Conservation (phyloP, 2,888 invertebrate genomes). For the Acleris emargana region DNA sequence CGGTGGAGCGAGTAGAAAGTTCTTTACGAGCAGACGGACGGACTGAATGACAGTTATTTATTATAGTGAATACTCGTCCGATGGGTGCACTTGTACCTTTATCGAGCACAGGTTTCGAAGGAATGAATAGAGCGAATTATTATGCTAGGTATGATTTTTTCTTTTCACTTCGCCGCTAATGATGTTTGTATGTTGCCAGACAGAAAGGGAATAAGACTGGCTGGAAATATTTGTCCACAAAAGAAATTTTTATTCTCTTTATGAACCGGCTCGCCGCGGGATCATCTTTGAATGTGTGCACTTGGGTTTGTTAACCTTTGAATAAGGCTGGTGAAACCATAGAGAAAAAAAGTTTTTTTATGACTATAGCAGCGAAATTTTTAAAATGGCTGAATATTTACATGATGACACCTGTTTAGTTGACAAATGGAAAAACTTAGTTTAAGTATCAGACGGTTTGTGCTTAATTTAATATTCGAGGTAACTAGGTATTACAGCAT, state of each 20-base stretch:
- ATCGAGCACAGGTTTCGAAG: slow-evolving; percentile 35
- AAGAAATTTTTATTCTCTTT: neutral
- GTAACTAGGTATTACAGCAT: neutral
- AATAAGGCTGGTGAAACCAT: no score
- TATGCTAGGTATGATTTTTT: slow-evolving; percentile 27
- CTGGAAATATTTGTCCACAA: slow-evolving; percentile 14
- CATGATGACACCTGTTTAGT: no score
- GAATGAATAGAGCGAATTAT: slow-evolving; percentile 36
- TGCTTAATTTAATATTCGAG: neutral
- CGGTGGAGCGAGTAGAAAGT: slow-evolving; percentile 61
- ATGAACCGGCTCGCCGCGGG: neutral
- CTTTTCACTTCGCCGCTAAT: slow-evolving; percentile 32
- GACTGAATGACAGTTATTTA: slow-evolving; percentile 58
- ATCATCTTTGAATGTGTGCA: neutral
- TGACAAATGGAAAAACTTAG: no score
- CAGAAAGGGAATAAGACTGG: slow-evolving; percentile 15
- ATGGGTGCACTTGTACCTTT: slow-evolving; percentile 40
- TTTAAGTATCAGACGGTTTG: no score
- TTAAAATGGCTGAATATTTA: no score
- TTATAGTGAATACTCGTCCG: slow-evolving; percentile 43
- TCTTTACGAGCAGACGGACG: slow-evolving; percentile 52
- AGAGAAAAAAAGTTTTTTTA: no score
- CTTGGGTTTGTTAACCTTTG: neutral
- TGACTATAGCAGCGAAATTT: no score
- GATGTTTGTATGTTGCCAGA: slow-evolving; percentile 23